Conservation (phyloP, 2,113 vertebrate genomes). For the Osmerus eperlanus region DNA sequence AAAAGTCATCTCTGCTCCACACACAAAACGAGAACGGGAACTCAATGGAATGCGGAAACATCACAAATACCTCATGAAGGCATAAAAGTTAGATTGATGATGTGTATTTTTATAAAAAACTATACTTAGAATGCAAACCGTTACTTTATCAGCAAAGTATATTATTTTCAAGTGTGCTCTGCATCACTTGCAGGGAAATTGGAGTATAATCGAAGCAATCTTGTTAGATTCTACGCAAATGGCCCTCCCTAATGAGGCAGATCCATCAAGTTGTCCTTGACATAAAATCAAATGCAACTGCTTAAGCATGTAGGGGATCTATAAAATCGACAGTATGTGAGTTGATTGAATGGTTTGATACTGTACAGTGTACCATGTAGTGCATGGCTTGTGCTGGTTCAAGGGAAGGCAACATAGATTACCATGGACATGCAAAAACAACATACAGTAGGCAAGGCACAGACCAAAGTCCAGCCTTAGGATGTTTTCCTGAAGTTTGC, state of each 20-base stretch:
- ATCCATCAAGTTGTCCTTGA: constrained; percentile 45
- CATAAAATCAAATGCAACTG: constrained; percentile 27
- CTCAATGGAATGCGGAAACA: too few species aligned
- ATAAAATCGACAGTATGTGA: background rate
- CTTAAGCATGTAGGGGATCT: constrained; percentile 13
- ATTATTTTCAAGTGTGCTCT: constrained; percentile 26
- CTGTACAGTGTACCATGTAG: background rate
- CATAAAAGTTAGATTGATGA: too few species aligned
- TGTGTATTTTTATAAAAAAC: too few species aligned
- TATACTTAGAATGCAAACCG: too few species aligned
- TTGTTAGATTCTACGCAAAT: constrained; percentile 37
- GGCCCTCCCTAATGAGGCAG: constrained; percentile 30
- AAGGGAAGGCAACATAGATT: background rate
- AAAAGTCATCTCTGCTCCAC: too few species aligned
- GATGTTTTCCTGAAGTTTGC: background rate
- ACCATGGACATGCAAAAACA: background rate
- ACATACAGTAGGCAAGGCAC: background rate
- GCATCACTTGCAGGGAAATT: constrained; percentile 14
- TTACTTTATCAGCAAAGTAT: too few species aligned
- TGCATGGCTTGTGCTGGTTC: background rate
- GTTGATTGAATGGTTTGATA: background rate
- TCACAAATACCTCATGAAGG: too few species aligned
- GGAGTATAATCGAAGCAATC: constrained; percentile 26
- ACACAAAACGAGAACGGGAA: too few species aligned
- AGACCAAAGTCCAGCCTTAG: background rate